Evolutionary conservation across 2,888 invertebrate genomes (phyloP).

Genomic region (Blastobasis adustella): DNA sequence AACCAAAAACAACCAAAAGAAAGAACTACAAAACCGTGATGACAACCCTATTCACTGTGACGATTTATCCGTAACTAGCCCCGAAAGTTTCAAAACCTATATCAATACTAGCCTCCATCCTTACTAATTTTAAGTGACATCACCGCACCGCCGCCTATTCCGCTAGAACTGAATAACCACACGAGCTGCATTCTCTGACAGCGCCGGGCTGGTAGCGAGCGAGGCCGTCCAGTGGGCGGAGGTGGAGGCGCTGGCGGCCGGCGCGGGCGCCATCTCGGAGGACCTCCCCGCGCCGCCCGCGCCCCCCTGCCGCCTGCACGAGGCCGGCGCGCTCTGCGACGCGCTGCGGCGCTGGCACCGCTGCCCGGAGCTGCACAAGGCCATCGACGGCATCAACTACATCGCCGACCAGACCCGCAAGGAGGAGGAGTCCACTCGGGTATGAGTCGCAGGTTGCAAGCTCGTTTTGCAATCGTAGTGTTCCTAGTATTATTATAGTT

Average conservation of each 20-base stretch:
- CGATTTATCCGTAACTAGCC: too few relatives aligned
- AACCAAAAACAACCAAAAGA: too few relatives aligned
- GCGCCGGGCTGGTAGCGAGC: constrained; percentile 40
- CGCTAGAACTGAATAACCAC: too few relatives aligned
- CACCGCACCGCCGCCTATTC: too few relatives aligned
- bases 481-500: too few relatives aligned
- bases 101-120: too few relatives aligned
- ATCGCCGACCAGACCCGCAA: constrained; percentile 94
- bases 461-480: too few relatives aligned
- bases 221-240: constrained; percentile 20
- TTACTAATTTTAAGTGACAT: too few relatives aligned
- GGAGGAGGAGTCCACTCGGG: constrained; percentile 93
- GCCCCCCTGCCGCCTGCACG: constrained; percentile 74
- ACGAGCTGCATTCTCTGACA: constrained; percentile 11
- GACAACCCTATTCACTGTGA: too few relatives aligned
- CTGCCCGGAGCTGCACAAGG: constrained; percentile 93
- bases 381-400: constrained; percentile 93
- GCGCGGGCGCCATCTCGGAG: constrained; percentile 12
- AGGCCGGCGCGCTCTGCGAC: constrained; percentile 75
- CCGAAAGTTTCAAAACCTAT: too few relatives aligned
- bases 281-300: constrained; percentile 53
- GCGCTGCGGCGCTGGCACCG: constrained; percentile 87
- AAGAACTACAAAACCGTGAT: too few relatives aligned
- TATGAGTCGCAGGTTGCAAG: constrained; percentile 53
- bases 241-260: constrained; percentile 22